Base-by-base conservation (phyloP, 1,140 invertebrate genomes). In the Meloidogyne exigua region DNA sequence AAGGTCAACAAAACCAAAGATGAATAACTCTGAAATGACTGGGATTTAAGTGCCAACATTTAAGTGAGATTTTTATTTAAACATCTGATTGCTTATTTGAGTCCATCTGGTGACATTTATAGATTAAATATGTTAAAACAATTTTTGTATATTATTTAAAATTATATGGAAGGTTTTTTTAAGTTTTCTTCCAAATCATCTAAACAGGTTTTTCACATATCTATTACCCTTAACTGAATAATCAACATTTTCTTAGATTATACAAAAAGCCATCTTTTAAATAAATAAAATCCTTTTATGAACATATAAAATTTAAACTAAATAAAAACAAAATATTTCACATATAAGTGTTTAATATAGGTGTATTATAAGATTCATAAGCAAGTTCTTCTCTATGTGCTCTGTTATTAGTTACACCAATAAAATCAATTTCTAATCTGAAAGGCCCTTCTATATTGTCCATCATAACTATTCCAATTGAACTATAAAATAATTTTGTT, bases 391-490 rank as follows among this genome's bases (percentile, higher is more conserved):
- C 85, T n/a, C 71, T 42, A 72, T 86, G 85, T 26, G 82, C 75
- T 12, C 68, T 76, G 68, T 86, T 81, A 64, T 86, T 78, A 62
- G 68, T 81, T 0, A 81, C 84, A 12, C 85, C 85, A 63, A 86
- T 87, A 65, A 78, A 86, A 49, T 86, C 85, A n/a, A 86, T 76
- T 72, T 86, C 85, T 12, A 86, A 67, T 32, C 76, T 39, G 68
- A 87, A 86, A 13, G 70, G 68, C 4, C 85, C 85, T 36, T 86
- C 83, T 5, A 86, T 80, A 64, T 84, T 72, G 62, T 86, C 85
- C 85, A 86, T 86, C 12, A 86, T 21, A 1, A 79, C 79, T 18
- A 86, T 86, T 23, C 85, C 81, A 44, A 86, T 63, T 0, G 81
- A 82, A 42, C 85, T 85, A 26, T 66, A 84, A 83, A 23, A 3